Base-by-base conservation (phyloP, 2,888 invertebrate genomes). In the Dromius quadrimaculatus region DNA sequence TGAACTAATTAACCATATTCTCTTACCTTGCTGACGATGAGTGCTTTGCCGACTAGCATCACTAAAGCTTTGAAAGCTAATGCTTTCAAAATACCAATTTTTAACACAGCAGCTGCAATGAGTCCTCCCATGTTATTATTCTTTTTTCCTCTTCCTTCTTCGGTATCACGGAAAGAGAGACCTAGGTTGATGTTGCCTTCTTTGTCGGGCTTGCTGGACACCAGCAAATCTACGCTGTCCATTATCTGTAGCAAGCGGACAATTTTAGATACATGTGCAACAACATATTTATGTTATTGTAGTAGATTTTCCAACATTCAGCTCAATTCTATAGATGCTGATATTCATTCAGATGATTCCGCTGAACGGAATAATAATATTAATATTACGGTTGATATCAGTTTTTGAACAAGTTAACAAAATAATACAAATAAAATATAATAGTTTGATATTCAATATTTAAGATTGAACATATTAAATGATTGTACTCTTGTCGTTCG, bases 1-100 rank as follows among this genome's bases (percentile, higher is more conserved):
- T n/a, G n/a, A n/a, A n/a, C n/a, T n/a, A n/a, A 19, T 5, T 20
- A 19, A 47, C 20, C n/a, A 36, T 9, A n/a, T 8, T 17, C 8
- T 59, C 77, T 73, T 79, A 83, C 83, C 81, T 94, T 94, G 76
- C 92, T 92, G 73, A 94, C 89, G 41, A 94, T 87, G 2, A 94
- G 85, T 20, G 94, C 94, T 84, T 94, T 94, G 77, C 93, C 93
- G 28, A 94, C 93, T 74, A 94, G 87, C 2, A 94, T 84, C 11
- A 91, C 91, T 2, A 94, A 83, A 13, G 90, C 93, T 78, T 94
- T 94, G 82, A 94, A 91, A 23, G 93, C 89, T 61, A 94, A 79
- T 47, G 92, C 92, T 63, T 92, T 93, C 20, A 94, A 87, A 59
- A 94, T 85, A 78, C 92, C 94, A 70, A 92, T 87, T 81, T 94